Base-by-base conservation (phyloP, 2,113 vertebrate genomes). In the Pachypanchax playfairii region DNA sequence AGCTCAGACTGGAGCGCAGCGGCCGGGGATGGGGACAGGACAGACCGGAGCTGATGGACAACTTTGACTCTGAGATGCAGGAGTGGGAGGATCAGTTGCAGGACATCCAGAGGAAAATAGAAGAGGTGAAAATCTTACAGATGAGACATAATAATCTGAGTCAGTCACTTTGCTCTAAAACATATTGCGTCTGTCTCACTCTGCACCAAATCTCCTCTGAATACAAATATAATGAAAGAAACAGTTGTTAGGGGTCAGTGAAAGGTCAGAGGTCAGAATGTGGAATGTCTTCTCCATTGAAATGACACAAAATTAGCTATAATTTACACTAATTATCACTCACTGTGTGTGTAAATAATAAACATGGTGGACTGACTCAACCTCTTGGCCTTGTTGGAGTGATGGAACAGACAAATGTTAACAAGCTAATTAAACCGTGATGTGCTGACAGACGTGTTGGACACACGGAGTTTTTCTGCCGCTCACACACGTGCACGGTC, bases 11-110 rank as follows among this genome's bases (percentile, higher is more conserved):
- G 87, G 94, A 94, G 75, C 91, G 79, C 64, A 85, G 88, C 0
- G 91, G 93, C 65, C 88, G 78, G 58, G 89, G 84, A 65, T 97
- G 96, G 96, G 93, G 91, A 59, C 91, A 91, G 68, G 95, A 97
- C 60, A 94, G 93, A 77, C 91, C 92, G 50, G 95, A 96, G 55
- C 73, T 93, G 62, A 86, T 94, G 88, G 95, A 98, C 87, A 93
- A 91, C 85, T 98, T 99, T 56, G 96, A 98, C 90, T 94, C 89
- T 0, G 96, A 98, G 89, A 94, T 98, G 83, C 94, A 95, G 76
- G 96, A 98, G 79, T 99, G 96, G 97, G 96, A 99, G 89, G 93
- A 94, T 75, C 96, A 98, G 38, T 95, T 98, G 88, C 96, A 95
- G 75, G 92, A 96, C 78, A 96, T 99, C 90, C 96, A 98, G 89